phyloP scores from a whole-genome alignment of 1,140 invertebrate genomes.

The Bilobella aurantiaca region DNA sequence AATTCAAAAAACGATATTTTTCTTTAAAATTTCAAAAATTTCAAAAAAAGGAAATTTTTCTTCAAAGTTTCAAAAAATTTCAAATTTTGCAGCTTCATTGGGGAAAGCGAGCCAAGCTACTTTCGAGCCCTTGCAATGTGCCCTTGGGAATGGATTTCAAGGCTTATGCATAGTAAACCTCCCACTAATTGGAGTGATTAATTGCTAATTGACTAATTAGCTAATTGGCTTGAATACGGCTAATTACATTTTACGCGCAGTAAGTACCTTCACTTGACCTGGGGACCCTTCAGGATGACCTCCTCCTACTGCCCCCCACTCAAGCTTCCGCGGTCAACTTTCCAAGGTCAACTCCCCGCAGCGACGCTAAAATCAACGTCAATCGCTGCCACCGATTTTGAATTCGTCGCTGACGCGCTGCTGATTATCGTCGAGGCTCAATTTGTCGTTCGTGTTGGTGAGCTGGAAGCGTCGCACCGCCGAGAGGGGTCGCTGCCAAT shows the following conservation, averaged over 20 bases:
- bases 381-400: conserved; percentile 16
- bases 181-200: no score
- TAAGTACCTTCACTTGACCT: conserved; percentile 28
- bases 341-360: neutral
- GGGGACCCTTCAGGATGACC: conserved; percentile 20
- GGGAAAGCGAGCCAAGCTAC: conserved; percentile 16
- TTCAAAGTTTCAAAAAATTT: no score
- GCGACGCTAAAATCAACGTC: neutral
- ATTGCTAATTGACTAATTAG: neutral
- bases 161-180: conserved; percentile 28
- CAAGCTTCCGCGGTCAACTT: conserved; percentile 1
- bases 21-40: conserved; percentile 14
- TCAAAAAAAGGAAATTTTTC: no score
- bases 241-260: conserved; percentile 7
- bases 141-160: conserved; percentile 18
- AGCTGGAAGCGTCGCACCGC: conserved; percentile 15
- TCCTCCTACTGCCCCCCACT: conserved; percentile 19
- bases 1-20: neutral
- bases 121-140: conserved; percentile 16
- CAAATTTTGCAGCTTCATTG: no score
- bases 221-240: neutral
- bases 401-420: conserved; percentile 24
- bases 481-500: neutral
- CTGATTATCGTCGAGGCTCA: conserved; percentile 12
- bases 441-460: conserved; percentile 16